phyloP scores from a whole-genome alignment of 2,113 vertebrate genomes.

The Chloebia gouldiae region DNA sequence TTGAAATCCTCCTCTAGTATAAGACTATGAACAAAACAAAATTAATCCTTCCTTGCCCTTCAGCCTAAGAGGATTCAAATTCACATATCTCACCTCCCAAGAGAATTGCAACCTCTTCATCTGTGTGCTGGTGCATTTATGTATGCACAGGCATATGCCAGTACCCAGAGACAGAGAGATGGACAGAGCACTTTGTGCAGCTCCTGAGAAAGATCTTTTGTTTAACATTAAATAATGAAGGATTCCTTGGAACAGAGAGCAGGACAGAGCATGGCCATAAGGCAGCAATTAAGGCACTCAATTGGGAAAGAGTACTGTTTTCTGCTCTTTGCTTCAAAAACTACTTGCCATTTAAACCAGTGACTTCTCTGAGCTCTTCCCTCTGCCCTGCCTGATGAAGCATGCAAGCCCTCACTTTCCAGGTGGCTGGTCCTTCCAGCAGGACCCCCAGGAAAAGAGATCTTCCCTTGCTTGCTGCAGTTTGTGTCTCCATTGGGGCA shows the following conservation, averaged over 20 bases:
- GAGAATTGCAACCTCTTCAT: not conserved
- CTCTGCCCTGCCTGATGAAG: not conserved
- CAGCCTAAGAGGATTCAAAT: slow-evolving; percentile 35
- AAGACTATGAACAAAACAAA: slow-evolving; percentile 8
- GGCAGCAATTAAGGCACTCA: not conserved
- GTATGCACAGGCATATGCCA: not conserved
- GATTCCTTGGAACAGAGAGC: not conserved
- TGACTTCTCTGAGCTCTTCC: not conserved
- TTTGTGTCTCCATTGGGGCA: not conserved
- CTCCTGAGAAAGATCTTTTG: not conserved
- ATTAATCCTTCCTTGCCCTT: slow-evolving; percentile 23
- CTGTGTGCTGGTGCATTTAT: not conserved
- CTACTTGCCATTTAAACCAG: not conserved
- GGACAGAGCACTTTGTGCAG: not conserved
- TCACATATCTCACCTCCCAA: not conserved
- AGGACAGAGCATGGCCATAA: not conserved
- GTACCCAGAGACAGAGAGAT: not conserved
- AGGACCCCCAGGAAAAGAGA: not conserved
- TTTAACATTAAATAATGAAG: slow-evolving; percentile 11
- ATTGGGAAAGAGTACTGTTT: not conserved
- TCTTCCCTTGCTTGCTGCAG: not conserved
- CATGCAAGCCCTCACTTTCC: not conserved
- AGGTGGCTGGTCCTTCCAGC: not conserved
- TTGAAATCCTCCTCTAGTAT: not conserved
- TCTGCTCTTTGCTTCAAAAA: not conserved